Percentiles rank a stretch among this genome's conserved stretches.
Evolutionary conservation across 2,113 vertebrate genomes (phyloP).

Genomic region (Stictonetta naevosa): DNA sequence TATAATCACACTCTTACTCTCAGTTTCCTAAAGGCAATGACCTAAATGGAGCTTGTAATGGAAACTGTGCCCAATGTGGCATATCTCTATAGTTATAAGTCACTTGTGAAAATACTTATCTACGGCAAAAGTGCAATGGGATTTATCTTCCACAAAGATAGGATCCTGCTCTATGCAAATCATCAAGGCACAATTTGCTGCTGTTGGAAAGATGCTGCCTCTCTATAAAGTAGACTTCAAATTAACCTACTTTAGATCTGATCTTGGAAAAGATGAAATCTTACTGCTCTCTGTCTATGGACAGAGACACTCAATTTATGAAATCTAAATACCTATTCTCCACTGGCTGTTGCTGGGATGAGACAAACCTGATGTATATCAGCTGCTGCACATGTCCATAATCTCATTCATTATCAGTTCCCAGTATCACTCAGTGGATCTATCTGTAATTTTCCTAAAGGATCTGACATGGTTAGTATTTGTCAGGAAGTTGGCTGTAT

Average conservation of each 20-base stretch:
- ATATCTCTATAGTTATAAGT: neutral
- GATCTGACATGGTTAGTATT: neutral
- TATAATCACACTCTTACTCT: neutral
- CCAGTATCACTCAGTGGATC: neutral
- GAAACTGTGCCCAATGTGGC: neutral
- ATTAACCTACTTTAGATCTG: neutral
- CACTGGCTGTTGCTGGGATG: neutral
- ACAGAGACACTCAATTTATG: neutral
- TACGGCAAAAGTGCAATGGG: neutral
- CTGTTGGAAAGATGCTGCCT: neutral
- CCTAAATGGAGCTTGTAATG: neutral
- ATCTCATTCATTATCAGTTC: neutral
- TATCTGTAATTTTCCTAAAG: neutral
- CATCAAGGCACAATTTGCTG: neutral
- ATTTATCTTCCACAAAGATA: neutral
- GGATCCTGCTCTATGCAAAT: neutral
- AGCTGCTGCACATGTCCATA: neutral
- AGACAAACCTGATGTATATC: neutral
- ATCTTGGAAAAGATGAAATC: neutral
- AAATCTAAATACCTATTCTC: neutral
- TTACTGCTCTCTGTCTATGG: neutral
- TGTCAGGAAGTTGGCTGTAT: neutral
- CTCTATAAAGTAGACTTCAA: neutral
- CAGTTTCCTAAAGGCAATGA: neutral
- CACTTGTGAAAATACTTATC: neutral